Conservation (phyloP, 2,888 invertebrate species). For the Drosophila paramelanica region DNA sequence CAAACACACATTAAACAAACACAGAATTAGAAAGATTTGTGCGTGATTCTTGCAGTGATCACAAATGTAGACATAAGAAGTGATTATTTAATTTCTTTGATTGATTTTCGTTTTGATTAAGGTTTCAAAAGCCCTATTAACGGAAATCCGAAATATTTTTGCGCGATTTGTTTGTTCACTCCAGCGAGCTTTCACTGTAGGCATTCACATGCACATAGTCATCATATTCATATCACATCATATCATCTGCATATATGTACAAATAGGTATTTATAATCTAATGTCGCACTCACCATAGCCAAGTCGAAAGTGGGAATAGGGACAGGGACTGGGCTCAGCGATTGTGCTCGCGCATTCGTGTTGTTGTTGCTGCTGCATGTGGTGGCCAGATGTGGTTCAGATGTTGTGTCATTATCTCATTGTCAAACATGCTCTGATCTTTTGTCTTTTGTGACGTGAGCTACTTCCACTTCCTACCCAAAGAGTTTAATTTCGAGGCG, state of each 20-base stretch:
- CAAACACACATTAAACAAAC: too few relatives aligned
- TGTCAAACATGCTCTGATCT: constrained; percentile 52
- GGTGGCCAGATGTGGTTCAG: constrained; percentile 66
- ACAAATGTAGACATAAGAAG: too few relatives aligned
- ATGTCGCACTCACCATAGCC: constrained; percentile 3
- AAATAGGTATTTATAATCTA: constrained; percentile 19
- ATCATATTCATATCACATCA: background rate
- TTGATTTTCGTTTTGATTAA: too few relatives aligned
- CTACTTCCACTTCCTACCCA: constrained; percentile 17
- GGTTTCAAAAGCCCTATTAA: too few relatives aligned
- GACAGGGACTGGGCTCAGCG: background rate
- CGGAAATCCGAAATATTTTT: too few relatives aligned
- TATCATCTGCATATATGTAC: background rate
- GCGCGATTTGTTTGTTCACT: too few relatives aligned
- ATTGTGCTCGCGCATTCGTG: background rate
- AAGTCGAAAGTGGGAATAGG: constrained; percentile 7
- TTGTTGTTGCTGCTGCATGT: constrained; percentile 48
- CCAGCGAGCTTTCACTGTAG: too few relatives aligned
- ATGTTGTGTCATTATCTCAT: constrained; percentile 59
- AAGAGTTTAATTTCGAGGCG: constrained; percentile 19
- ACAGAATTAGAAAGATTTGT: too few relatives aligned
- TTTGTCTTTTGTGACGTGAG: constrained; percentile 39
- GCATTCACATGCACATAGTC: background rate
- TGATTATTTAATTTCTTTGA: too few relatives aligned
- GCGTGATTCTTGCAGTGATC: too few relatives aligned